Percentiles rank a stretch among this genome's conserved stretches.
These are phyloP conservation scores for Drusus annulatus DNA, from an alignment of 1,140 invertebrate species.

Conservation along the genomic window DNA sequence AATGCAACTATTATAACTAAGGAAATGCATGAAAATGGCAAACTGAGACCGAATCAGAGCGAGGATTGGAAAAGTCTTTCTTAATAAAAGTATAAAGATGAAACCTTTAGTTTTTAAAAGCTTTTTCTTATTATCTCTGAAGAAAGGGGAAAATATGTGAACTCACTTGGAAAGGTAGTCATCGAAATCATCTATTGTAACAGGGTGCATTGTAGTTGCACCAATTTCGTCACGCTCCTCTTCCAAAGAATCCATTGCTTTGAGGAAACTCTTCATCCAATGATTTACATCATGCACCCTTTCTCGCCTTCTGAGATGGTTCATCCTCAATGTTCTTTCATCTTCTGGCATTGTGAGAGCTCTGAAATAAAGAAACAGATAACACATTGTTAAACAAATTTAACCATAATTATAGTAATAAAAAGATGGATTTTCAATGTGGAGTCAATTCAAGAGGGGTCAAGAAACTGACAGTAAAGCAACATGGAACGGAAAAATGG, in stretches of 20 bases:
- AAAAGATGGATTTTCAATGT: too few relatives aligned
- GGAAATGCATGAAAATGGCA: background rate
- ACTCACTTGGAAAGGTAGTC: constrained; percentile 86
- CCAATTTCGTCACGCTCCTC: constrained; percentile 86
- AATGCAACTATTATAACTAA: constrained; percentile 1
- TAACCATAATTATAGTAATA: too few relatives aligned
- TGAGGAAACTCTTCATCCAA: constrained; percentile 91
- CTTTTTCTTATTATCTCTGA: too few relatives aligned
- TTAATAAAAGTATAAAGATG: too few relatives aligned
- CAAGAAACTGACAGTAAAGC: too few relatives aligned
- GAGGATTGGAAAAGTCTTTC: too few relatives aligned
- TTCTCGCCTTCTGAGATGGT: constrained; percentile 85
- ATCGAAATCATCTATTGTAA: constrained; percentile 90
- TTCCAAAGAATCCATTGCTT: constrained; percentile 85
- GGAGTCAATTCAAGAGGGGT: too few relatives aligned
- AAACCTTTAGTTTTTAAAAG: too few relatives aligned
- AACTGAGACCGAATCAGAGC: too few relatives aligned
- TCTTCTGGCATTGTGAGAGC: constrained; percentile 93
- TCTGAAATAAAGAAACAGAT: constrained; percentile 64
- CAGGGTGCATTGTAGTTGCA: constrained; percentile 86
- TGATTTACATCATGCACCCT: constrained; percentile 88
- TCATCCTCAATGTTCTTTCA: constrained; percentile 89
- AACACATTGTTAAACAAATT: background rate
- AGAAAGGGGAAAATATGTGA: background rate
- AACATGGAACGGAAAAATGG: too few relatives aligned